Evolutionary conservation across 2,888 invertebrate species (phyloP), one percentile per base, ranked within the genome.

Genomic region (Dryadula phaetusa): DNA sequence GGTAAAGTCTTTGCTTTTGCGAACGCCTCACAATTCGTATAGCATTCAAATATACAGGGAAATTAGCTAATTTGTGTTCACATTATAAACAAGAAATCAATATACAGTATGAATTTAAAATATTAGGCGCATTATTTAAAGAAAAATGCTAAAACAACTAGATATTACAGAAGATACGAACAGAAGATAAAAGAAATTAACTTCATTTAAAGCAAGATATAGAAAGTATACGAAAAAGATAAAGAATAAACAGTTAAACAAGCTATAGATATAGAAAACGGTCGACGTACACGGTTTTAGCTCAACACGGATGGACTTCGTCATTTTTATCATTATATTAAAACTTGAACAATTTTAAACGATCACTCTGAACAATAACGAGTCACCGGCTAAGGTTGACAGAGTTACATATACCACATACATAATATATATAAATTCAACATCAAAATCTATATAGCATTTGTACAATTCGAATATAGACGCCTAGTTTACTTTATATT

Each of bases 371-470:
- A 54, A 34, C 18, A 54, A 54, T 18, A 54, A 34, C 34, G 18
- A 7, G 14, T 34, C 32, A 32, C 16, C 42, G 42, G 42, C n/a
- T n/a, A n/a, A n/a, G n/a, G n/a, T 32, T 32, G 16, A 52, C 28
- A 28, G 25, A 49, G 49, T 53, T 53, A 34, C 34, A 12, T 32
- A 7, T 32, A 5, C 7, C 32, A 32, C 32, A 6, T 32, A 46
- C 20, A 46, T 46, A 54, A n/a, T 34, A 61, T 60, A 53, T 62
- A 28, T 54, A 66, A 62, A 58, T 63, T 54, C 42, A 49, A 58
- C 63, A 67, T 63, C 47, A 67, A 67, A 63, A 63, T 67, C 58
- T 52, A 63, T 20, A 62, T 58, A 63, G 52, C 62, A 63, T 49
- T 49, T 49, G 49, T 49, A 49, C 49, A 49, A 40, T 49, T 28